Conservation (phyloP, 2,888 invertebrate genomes). For the Aspidiotus destructor region DNA sequence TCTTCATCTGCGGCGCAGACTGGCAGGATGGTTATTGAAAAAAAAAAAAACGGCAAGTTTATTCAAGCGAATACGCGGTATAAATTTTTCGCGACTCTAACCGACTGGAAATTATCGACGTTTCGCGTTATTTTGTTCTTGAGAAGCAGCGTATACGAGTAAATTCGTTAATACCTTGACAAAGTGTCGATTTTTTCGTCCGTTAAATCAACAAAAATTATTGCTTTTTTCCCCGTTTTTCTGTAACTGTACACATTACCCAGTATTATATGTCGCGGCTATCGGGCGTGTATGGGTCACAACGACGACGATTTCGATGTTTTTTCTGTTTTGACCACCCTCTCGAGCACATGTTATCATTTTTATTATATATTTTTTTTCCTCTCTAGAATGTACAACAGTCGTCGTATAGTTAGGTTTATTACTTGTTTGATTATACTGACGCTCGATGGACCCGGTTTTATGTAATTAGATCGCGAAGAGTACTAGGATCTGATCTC, state of each 20-base stretch:
- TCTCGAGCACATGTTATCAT: constrained; percentile 7
- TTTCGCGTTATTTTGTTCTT: constrained; percentile 8
- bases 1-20: neutral
- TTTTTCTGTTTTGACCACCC: constrained; percentile 7
- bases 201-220: neutral
- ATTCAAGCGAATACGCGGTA: constrained; percentile 10
- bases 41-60: constrained; percentile 2
- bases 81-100: constrained; percentile 11
- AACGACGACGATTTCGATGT: constrained; percentile 2
- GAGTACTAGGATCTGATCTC: too few relatives aligned
- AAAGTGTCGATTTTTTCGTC: constrained; percentile 10
- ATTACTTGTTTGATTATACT: too few relatives aligned
- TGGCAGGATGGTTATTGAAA: neutral
- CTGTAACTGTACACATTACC: neutral
- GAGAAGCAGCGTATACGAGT: constrained; percentile 1
- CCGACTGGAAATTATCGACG: constrained; percentile 9
- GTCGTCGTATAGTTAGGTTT: too few relatives aligned
- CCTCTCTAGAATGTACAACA: too few relatives aligned
- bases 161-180: neutral
- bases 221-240: constrained; percentile 1
- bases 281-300: neutral
- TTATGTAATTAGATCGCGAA: too few relatives aligned
- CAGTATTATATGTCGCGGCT: too few relatives aligned
- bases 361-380: neutral
- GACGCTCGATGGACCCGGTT: too few relatives aligned